phyloP scores from a whole-genome alignment of 1,140 invertebrate species.

The Tetramorium alpestre region DNA sequence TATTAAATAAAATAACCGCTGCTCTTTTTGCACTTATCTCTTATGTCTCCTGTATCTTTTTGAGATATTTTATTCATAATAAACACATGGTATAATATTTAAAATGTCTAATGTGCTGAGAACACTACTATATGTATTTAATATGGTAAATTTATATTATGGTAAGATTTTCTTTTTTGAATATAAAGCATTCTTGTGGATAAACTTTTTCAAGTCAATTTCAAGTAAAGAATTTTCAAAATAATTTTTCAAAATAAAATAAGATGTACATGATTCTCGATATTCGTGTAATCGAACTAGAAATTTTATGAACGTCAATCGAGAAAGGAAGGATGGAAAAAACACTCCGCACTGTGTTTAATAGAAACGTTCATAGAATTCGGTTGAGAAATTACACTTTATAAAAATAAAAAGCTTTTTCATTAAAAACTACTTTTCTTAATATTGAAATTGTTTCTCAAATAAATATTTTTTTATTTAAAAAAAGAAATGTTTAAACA shows the following conservation, averaged over 20 bases:
- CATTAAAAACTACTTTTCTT: too few species aligned
- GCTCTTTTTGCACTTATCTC: not conserved
- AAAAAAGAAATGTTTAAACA: too few species aligned
- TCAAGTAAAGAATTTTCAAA: not conserved
- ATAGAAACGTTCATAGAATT: too few species aligned
- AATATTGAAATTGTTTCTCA: too few species aligned
- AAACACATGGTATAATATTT: not conserved
- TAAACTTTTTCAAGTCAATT: not conserved
- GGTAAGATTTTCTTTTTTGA: not conserved
- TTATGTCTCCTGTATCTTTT: not conserved
- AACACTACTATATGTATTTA: not conserved
- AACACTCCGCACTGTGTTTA: too few species aligned
- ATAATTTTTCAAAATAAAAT: not conserved
- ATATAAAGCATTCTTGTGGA: not conserved
- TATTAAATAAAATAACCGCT: constrained; percentile 80
- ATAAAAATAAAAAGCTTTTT: too few species aligned
- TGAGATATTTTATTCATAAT: not conserved
- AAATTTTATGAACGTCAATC: too few species aligned
- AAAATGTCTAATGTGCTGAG: not conserved
- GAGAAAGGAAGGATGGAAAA: too few species aligned
- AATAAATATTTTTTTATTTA: too few species aligned
- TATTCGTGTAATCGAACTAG: too few species aligned
- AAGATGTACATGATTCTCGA: too few species aligned
- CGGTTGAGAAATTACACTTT: too few species aligned
- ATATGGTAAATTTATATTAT: not conserved